Evolutionary conservation across 2,797 vertebrate species (phyloP).

Genomic region (Allobates femoralis): DNA sequence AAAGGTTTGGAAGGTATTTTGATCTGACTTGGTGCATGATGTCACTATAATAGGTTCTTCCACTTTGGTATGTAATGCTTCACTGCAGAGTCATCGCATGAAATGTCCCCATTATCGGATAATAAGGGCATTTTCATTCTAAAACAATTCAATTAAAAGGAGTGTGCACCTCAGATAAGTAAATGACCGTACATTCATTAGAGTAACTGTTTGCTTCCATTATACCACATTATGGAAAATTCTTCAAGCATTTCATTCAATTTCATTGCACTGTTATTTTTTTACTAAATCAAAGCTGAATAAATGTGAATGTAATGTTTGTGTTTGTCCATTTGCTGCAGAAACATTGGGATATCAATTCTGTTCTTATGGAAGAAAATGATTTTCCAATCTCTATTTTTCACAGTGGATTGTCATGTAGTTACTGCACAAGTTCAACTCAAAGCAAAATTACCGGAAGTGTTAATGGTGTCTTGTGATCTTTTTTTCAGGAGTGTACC

Average conservation of each 20-base stretch:
- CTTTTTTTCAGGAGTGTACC: no score
- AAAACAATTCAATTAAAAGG: constrained; percentile 7
- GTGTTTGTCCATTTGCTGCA: not conserved
- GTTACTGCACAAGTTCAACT: not conserved
- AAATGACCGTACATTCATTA: not conserved
- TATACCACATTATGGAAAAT: not conserved
- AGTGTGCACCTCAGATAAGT: constrained; percentile 2
- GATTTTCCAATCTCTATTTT: not conserved
- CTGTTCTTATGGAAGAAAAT: not conserved
- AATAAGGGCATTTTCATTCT: constrained; percentile 7
- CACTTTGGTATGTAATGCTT: not conserved
- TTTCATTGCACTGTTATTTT: not conserved
- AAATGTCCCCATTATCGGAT: constrained; percentile 8
- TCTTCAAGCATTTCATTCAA: constrained; percentile 6
- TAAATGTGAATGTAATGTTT: constrained; percentile 15
- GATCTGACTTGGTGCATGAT: constrained; percentile 7
- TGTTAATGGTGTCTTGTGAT: no score
- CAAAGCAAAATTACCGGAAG: no score
- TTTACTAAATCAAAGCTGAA: not conserved
- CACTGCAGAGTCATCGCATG: not conserved
- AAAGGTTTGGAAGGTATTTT: not conserved
- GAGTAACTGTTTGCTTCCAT: constrained; percentile 13
- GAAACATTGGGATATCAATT: not conserved
- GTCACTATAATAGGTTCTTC: constrained; percentile 8
- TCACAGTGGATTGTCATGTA: not conserved